Conservation (phyloP, 2,888 invertebrate genomes). For the Cordilura impudica region DNA sequence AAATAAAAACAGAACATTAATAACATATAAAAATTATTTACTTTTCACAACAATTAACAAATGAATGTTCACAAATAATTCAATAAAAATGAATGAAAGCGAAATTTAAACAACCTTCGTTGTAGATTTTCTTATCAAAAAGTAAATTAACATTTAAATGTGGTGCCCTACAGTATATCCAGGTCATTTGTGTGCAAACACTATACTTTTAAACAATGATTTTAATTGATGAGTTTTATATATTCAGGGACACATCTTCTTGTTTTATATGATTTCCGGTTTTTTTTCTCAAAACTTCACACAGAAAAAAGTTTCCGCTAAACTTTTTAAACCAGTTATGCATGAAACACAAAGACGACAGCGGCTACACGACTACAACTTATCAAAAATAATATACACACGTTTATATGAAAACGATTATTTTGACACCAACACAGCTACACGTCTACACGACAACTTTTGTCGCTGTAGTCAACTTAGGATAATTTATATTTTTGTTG, state of each 20-base stretch:
- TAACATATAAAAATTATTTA: not conserved
- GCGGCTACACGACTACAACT: too few species aligned
- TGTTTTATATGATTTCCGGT: conserved; percentile 3
- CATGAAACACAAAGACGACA: too few species aligned
- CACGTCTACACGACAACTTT: too few species aligned
- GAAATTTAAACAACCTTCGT: not conserved
- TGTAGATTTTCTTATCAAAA: conserved; percentile 2
- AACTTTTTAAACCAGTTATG: conserved; percentile 2
- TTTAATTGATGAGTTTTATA: not conserved
- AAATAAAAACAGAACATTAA: too few species aligned
- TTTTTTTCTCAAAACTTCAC: not conserved
- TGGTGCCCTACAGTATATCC: not conserved
- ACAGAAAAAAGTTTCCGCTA: not conserved
- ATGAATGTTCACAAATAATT: not conserved
- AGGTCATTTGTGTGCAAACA: not conserved
- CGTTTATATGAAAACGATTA: too few species aligned
- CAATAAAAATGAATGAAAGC: not conserved
- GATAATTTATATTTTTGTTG: too few species aligned
- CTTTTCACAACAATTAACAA: not conserved
- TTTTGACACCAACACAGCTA: too few species aligned
- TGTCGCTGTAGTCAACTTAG: too few species aligned
- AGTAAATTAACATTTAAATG: not conserved
- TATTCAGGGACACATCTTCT: not conserved
- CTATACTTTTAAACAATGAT: not conserved
- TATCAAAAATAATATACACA: too few species aligned